Conservation (phyloP, 1,140 invertebrate genomes). For the Drosophila sp. region DNA sequence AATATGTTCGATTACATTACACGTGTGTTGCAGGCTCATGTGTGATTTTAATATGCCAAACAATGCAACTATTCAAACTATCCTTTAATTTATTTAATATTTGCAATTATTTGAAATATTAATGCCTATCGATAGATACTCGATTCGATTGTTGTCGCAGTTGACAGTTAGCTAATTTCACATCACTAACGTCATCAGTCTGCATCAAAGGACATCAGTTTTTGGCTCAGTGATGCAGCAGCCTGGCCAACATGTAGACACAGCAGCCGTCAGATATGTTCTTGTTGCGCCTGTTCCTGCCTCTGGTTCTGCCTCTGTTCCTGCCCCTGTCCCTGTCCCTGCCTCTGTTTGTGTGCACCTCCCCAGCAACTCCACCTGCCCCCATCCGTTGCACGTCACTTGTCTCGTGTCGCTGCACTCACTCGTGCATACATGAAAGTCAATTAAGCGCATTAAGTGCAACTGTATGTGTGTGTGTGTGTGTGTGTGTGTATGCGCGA, state of each 20-base stretch:
- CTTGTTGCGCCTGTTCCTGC: slow-evolving; percentile 4
- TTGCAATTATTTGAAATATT: not conserved
- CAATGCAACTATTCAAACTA: not conserved
- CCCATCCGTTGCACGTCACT: not conserved
- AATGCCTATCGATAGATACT: not conserved
- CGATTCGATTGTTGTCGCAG: not conserved
- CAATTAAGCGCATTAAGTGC: slow-evolving; percentile 80
- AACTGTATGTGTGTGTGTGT: slow-evolving; percentile 42
- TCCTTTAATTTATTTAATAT: not conserved
- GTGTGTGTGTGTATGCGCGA: slow-evolving; percentile 42
- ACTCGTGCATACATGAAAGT: slow-evolving; percentile 80
- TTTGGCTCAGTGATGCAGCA: slow-evolving; percentile 57
- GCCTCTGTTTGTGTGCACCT: too few species aligned
- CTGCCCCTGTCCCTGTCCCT: too few species aligned
- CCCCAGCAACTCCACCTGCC: not conserved
- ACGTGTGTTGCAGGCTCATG: not conserved
- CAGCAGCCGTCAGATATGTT: slow-evolving; percentile 43
- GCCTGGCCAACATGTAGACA: slow-evolving; percentile 58
- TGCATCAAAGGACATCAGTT: slow-evolving; percentile 58
- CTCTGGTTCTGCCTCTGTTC: too few species aligned
- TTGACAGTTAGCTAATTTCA: slow-evolving; percentile 44
- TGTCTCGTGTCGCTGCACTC: slow-evolving; percentile 73
- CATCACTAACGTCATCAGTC: slow-evolving; percentile 53
- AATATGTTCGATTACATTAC: not conserved
- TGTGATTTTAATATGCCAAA: not conserved